Evolutionary conservation across 2,888 invertebrate genomes (phyloP).

Genomic region (Drosophila pegasa): DNA sequence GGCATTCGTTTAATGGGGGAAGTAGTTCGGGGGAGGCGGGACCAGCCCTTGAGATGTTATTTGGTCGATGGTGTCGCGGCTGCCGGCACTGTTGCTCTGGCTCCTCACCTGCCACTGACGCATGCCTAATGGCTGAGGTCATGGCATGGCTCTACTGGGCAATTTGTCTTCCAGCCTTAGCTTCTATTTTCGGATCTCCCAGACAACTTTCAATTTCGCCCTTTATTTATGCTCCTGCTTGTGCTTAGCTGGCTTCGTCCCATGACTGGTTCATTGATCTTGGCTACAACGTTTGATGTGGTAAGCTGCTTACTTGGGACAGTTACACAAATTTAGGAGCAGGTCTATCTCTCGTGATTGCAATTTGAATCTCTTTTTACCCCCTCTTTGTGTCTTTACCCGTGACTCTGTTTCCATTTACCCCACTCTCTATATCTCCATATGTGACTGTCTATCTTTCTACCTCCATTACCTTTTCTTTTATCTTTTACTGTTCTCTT

Average conservation of each 20-base stretch:
- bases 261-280: not conserved
- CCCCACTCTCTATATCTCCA: not conserved
- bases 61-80: slow-evolving; percentile 11
- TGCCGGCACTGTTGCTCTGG: not conserved
- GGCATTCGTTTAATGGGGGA: too few relatives aligned
- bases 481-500: too few relatives aligned
- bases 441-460: not conserved
- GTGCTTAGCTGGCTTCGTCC: too few relatives aligned
- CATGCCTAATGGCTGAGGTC: slow-evolving; percentile 3
- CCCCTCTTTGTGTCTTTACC: not conserved
- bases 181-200: slow-evolving; percentile 4
- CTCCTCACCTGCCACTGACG: not conserved
- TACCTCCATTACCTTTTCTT: too few relatives aligned
- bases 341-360: not conserved
- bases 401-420: too few relatives aligned
- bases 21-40: not conserved
- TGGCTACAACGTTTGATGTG: not conserved
- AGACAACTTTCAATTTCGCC: slow-evolving; percentile 1
- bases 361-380: not conserved
- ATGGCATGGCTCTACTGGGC: slow-evolving; percentile 3
- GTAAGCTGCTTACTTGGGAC: not conserved
- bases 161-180: not conserved
- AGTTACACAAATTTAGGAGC: not conserved
- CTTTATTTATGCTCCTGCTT: not conserved
- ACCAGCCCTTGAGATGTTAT: slow-evolving; percentile 6